Base-by-base conservation (phyloP, 1,140 invertebrate genomes). In the Bombus vancouverensis region DNA sequence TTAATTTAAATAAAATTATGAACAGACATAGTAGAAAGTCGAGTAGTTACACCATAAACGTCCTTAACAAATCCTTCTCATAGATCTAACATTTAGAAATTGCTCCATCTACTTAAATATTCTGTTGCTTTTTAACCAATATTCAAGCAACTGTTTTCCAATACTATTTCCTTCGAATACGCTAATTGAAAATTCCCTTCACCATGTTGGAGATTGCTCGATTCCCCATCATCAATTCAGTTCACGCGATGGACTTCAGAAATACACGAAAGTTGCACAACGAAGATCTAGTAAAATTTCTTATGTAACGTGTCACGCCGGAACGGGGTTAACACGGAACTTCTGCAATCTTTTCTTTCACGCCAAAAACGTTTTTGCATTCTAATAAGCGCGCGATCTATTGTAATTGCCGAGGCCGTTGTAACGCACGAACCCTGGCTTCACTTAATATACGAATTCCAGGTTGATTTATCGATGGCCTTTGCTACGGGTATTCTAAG, bases 371-470 rank as follows among this genome's bases (percentile, higher is more conserved):
- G 34, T 13, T 57, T 87, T 79, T 85, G 86, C 79, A 81, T 86
- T 90, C 88, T 90, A 89, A 90, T 90, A 90, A 90, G 82, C 87
- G 82, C 79, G 65, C 88, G 82, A 85, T 87, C 83, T 90, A 53
- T 53, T 53, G 47, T 53, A 90, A 90, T 90, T 90, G 88, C 82
- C 73, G 42, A 53, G 82, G 77, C 79, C 80, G 86, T 76, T 85
- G 86, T 76, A 82, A 90, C 82, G 81, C 86, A 68, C 82, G 82
- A 85, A 87, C 73, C 32, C 32, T 53, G 34, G 71, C 74, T 83
- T 90, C 81, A 80, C 86, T 90, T 90, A 90, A 90, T 90, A 90
- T 87, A 84, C 86, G 88, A 90, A 90, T 90, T 89, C 86, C 85
- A 82, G 71, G 57, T 80, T 90, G 88, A 90, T 90, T 90, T 90